Conservation (phyloP, 2,888 invertebrate species). For the Blastobasis adustella region DNA sequence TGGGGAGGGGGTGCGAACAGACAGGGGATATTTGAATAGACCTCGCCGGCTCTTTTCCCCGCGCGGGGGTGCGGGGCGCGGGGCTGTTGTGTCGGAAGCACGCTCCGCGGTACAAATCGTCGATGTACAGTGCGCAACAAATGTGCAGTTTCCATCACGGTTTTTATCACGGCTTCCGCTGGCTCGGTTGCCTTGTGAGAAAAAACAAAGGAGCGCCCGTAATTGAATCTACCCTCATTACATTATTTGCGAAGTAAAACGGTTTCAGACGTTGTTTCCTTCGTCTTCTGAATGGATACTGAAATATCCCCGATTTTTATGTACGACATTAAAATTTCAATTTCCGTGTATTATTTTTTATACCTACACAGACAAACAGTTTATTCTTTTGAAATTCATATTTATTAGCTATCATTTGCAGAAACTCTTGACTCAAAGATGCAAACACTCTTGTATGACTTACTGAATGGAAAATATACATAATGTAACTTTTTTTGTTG, state of each 20-base stretch:
- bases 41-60: constrained; percentile 59
- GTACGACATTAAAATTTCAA: too few relatives aligned
- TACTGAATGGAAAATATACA: neutral
- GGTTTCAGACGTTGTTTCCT: constrained; percentile 18
- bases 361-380: neutral
- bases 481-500: neutral
- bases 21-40: constrained; percentile 71
- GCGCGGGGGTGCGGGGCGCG: constrained; percentile 26
- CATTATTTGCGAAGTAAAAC: constrained; percentile 56
- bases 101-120: constrained; percentile 58
- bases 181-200: constrained; percentile 21
- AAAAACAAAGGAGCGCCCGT: constrained; percentile 58
- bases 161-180: constrained; percentile 45
- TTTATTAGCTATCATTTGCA: neutral
- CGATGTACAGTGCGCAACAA: constrained; percentile 60
- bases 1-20: constrained; percentile 66
- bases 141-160: constrained; percentile 63
- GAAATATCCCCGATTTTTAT: too few relatives aligned
- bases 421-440: neutral
- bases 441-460: neutral
- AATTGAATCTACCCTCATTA: constrained; percentile 68
- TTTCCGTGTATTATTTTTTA: too few relatives aligned
- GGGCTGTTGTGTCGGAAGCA: constrained; percentile 72
- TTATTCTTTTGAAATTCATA: too few relatives aligned
- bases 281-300: too few relatives aligned